Percentiles rank a stretch among this genome's conserved stretches.
Conservation (phyloP, 1,140 invertebrate genomes). For the Brachionus koreanus region DNA sequence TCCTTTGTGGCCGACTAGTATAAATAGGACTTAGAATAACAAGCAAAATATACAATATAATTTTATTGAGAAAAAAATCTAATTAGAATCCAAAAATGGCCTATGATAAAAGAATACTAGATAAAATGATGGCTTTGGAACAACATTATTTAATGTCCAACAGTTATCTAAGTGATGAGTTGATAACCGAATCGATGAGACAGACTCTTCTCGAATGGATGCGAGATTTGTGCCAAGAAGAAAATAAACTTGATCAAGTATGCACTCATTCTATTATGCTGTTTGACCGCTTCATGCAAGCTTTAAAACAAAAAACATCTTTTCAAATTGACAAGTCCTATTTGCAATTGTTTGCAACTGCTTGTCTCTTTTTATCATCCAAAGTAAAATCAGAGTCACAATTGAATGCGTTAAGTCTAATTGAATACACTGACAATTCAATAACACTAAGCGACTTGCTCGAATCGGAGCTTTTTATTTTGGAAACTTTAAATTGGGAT, state of each 20-base stretch:
- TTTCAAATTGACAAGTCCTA: background rate
- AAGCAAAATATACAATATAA: background rate
- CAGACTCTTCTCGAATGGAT: background rate
- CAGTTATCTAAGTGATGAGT: background rate
- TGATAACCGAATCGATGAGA: slow-evolving; percentile 10
- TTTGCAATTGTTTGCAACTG: slow-evolving; percentile 26
- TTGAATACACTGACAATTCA: slow-evolving; percentile 31
- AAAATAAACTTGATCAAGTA: background rate
- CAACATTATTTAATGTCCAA: background rate
- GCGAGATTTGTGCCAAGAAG: slow-evolving; percentile 14
- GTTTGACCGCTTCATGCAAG: slow-evolving; percentile 1
- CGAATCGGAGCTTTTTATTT: background rate
- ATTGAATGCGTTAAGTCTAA: background rate
- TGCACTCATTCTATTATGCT: background rate
- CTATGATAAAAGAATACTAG: background rate
- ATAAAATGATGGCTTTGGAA: slow-evolving; percentile 4
- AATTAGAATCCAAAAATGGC: background rate
- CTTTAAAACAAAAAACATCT: background rate
- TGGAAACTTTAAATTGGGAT: slow-evolving; percentile 12
- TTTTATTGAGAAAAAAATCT: background rate
- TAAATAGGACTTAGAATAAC: background rate
- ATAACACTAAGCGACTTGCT: background rate
- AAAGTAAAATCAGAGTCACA: background rate
- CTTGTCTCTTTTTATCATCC: background rate
- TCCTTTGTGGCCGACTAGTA: background rate